phyloP scores from a whole-genome alignment of 1,140 invertebrate species.

The Orussus abietinus region DNA sequence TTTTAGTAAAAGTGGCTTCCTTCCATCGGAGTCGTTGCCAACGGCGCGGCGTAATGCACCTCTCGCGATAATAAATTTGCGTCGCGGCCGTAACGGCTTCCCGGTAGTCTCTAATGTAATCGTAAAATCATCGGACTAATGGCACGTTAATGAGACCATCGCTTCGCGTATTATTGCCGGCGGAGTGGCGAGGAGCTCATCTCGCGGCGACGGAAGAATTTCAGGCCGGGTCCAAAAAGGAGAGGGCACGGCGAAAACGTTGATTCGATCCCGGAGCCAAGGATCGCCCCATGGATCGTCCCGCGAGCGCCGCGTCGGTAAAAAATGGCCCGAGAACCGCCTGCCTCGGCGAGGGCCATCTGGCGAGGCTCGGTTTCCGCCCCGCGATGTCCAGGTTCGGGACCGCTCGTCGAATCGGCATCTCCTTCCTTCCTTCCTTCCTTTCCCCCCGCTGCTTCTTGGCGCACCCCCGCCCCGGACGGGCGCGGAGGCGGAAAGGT shows the following conservation, averaged over 20 bases:
- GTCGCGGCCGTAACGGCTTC: slow-evolving; percentile 21
- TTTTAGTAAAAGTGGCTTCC: slow-evolving; percentile 8
- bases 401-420: background rate
- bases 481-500: background rate
- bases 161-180: slow-evolving; percentile 15
- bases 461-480: too few species aligned
- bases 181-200: background rate
- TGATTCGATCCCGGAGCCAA: too few species aligned
- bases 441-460: too few species aligned
- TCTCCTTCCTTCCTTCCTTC: too few species aligned
- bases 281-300: too few species aligned
- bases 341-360: background rate
- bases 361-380: background rate
- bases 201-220: background rate
- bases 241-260: too few species aligned
- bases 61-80: slow-evolving; percentile 26
- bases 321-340: too few species aligned
- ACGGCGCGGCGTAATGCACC: slow-evolving; percentile 22
- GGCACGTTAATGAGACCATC: slow-evolving; percentile 27
- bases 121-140: slow-evolving; percentile 32
- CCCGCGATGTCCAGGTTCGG: slow-evolving; percentile 1
- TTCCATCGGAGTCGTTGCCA: too few species aligned
- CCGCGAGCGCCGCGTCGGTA: too few species aligned
- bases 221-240: background rate
- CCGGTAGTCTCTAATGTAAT: slow-evolving; percentile 27